Evolutionary conservation across 2,888 invertebrate genomes (phyloP), one percentile per base, ranked within the genome.

Genomic region (Arge pagana): DNA sequence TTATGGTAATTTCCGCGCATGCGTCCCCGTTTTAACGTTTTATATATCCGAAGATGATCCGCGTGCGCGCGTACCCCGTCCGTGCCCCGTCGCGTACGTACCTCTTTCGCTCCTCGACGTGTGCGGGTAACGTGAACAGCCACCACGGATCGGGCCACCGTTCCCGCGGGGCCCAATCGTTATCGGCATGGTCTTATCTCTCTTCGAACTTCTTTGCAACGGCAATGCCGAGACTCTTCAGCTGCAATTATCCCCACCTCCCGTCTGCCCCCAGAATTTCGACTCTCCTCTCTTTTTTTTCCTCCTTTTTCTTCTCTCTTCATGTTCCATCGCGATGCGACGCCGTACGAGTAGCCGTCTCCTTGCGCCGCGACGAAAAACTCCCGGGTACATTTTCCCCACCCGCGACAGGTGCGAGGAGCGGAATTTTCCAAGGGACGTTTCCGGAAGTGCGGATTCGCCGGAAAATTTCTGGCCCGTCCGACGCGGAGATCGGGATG

Each of bases 171-270:
- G 71, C 68, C 64, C 65, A 69, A 72, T 71, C 71, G 70, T 75
- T 74, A 75, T 74, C 74, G 70, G 63, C 62, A 60, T 59, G 60
- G 66, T 66, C 71, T 74, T 74, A 74, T 74, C 74, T 74, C 66
- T 63, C 66, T 67, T 60, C 64, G 51, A 48, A 53, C 69, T 70
- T 63, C 66, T 63, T 66, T 62, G 66, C 67, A 64, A 63, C 65
- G 66, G 66, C 68, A 65, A 67, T 62, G 65, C 64, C n/a, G n/a
- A 63, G 66, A 53, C 50, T 65, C 67, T 68, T 65, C 64, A n/a
- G n/a, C n/a, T 65, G 71, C 71, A 74, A 74, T 74, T 74, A 74
- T 72, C 71, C 71, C 70, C 64, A 59, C 62, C 33, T 23, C 21
- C 33, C 15, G 5, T 5, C 39, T 39, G 40, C 39, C 33, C 36